Evolutionary conservation across 1,140 invertebrate genomes (phyloP).

Genomic region (Lepeophtheirus salmonis): DNA sequence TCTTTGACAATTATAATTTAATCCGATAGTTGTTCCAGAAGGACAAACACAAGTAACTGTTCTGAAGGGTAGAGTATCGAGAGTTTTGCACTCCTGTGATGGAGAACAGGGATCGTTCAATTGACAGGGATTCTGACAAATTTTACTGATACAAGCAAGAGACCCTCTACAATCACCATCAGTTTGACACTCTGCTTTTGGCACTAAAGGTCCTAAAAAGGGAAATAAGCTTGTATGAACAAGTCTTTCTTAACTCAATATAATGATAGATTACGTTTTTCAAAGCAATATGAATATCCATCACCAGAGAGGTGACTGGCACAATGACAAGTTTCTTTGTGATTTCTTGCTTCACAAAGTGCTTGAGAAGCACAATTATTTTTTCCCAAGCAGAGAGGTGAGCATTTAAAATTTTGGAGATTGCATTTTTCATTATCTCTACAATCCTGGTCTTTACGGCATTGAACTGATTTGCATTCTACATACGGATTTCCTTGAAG

Average conservation of each 20-base stretch:
- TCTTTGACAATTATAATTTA: background rate
- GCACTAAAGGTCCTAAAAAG: background rate
- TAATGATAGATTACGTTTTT: no score
- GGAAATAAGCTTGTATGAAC: background rate
- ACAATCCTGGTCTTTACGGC: slow-evolving; percentile 1
- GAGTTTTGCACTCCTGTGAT: slow-evolving; percentile 41
- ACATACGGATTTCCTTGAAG: slow-evolving; percentile 54
- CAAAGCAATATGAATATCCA: slow-evolving; percentile 1
- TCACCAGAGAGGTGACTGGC: background rate
- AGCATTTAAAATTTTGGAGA: slow-evolving; percentile 60
- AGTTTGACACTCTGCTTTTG: slow-evolving; percentile 28
- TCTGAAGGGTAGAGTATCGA: slow-evolving; percentile 54
- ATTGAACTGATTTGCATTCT: background rate
- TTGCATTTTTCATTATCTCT: slow-evolving; percentile 41
- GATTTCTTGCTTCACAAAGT: background rate
- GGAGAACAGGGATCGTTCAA: slow-evolving; percentile 21
- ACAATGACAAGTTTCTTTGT: slow-evolving; percentile 1
- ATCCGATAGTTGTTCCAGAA: background rate
- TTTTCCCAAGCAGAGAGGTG: slow-evolving; percentile 46
- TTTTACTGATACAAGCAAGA: slow-evolving; percentile 21
- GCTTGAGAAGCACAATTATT: slow-evolving; percentile 43
- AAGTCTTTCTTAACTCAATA: background rate
- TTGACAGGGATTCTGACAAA: slow-evolving; percentile 22
- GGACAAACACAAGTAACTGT: slow-evolving; percentile 29
- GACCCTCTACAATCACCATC: slow-evolving; percentile 21